A percentile compares a stretch with the other conserved stretches of the same genome.
Evolutionary conservation across 2,113 vertebrate species (phyloP).

Genomic region (Lepus americanus): DNA sequence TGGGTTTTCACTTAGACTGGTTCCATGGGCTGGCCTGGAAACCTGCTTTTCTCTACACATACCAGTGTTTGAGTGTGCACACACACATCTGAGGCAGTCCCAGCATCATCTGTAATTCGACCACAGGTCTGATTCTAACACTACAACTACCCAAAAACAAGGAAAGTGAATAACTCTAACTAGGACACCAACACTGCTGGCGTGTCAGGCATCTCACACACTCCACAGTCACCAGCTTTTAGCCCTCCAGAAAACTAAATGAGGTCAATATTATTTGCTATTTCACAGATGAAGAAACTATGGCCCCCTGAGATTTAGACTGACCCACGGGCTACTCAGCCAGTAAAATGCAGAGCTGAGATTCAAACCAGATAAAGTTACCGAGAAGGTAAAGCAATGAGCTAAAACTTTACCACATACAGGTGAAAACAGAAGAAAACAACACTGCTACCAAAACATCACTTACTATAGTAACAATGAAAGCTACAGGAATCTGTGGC

Average conservation of each 20-base stretch:
- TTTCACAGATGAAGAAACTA: conserved; percentile 6
- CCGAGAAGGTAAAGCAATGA: neutral
- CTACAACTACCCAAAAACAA: neutral
- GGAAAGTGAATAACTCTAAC: neutral
- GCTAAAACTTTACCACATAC: neutral
- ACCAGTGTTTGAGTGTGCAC: neutral
- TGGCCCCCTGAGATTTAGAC: neutral
- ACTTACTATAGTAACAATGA: neutral
- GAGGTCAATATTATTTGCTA: neutral
- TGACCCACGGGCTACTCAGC: neutral
- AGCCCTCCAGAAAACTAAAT: neutral
- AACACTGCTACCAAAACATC: neutral
- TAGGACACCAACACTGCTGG: neutral
- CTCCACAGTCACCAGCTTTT: neutral
- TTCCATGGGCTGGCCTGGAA: neutral
- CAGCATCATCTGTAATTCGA: neutral
- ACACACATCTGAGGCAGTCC: neutral
- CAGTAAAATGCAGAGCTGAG: neutral
- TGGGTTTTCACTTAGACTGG: neutral
- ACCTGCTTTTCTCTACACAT: neutral
- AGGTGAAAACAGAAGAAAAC: conserved; percentile 5
- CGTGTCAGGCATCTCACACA: neutral
- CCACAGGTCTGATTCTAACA: conserved; percentile 4
- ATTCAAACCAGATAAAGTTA: neutral
- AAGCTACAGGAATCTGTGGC: neutral